Evolutionary conservation across 2,113 vertebrate species (phyloP), one percentile per base, ranked within the genome.

Genomic region (Syrmaticus mikado): DNA sequence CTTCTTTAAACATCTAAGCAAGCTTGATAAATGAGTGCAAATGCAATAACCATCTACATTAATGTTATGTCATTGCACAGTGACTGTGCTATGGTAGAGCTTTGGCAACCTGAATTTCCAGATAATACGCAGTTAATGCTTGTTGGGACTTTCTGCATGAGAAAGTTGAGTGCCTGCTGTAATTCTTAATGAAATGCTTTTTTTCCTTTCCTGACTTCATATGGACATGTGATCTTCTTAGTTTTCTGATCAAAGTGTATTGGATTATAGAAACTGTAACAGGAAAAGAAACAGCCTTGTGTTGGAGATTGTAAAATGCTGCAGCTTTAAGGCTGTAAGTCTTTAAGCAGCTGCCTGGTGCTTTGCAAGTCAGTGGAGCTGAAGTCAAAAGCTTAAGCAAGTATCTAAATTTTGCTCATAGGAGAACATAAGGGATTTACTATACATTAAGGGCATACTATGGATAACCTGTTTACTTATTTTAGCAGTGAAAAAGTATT

Each of bases 61-160:
- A 66, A 19, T 79, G 21, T 89, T 66, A 34, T 66, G 46, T 41
- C 0, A 0, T 87, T 81, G 64, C 53, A 43, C 7, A 8, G 14
- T 79, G 84, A 28, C 24, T 8, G 6, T 93, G 62, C 27, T 93
- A 73, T 87, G 50, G 48, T 89, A 93, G 67, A 92, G 62, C 24
- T 93, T 76, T 89, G 50, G 53, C 87, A 92, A 77, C n/a, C 45
- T 82, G 36, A 67, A 62, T 84, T 92, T 90, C 62, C 46, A 89
- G 73, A 45, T 93, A 85, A 73, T 41, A 70, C 1, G 41, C 16
- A 45, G 41, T 66, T 11, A 81, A 76, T 61, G 30, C 18, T 75
- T 81, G 5, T 34, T 0, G 0, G 9, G 22, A 2, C 13, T 28
- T 41, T 46, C 11, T 45, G 0, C 2, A 70, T 71, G 24, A 78